phyloP scores from a whole-genome alignment of 2,113 vertebrate species.

The Hiodon tergisus region DNA sequence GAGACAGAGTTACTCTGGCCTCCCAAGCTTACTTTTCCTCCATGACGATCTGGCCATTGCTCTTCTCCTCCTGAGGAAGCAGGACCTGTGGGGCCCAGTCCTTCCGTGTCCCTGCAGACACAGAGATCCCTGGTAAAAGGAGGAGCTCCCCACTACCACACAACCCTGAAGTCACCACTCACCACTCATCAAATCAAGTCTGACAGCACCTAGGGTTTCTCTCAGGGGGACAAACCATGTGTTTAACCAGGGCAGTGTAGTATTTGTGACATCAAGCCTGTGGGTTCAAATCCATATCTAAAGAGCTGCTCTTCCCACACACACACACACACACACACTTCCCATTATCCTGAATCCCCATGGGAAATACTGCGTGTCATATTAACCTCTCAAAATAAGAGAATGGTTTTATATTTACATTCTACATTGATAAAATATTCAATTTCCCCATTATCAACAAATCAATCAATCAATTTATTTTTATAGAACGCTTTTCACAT shows the following conservation, averaged over 20 bases:
- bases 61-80: slow-evolving; percentile 92
- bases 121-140: neutral
- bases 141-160: neutral
- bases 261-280: neutral
- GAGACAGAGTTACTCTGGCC: too few species aligned
- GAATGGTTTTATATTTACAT: too few species aligned
- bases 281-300: neutral
- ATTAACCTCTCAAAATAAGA: too few species aligned
- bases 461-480: too few species aligned
- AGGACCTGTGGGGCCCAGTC: slow-evolving; percentile 85
- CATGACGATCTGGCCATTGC: slow-evolving; percentile 84
- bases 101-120: slow-evolving; percentile 72
- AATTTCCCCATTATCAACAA: too few species aligned
- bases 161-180: too few species aligned
- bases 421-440: too few species aligned
- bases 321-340: slow-evolving; percentile 48
- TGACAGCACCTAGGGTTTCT: too few species aligned
- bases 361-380: too few species aligned
- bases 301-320: neutral
- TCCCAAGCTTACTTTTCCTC: slow-evolving; percentile 84
- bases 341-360: slow-evolving; percentile 16
- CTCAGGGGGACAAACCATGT: too few species aligned
- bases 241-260: neutral
- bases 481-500: too few species aligned
- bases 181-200: too few species aligned